Percentiles rank a stretch among this genome's conserved stretches.
phyloP scores from a whole-genome alignment of 2,113 vertebrate species.

The Vidua macroura region DNA sequence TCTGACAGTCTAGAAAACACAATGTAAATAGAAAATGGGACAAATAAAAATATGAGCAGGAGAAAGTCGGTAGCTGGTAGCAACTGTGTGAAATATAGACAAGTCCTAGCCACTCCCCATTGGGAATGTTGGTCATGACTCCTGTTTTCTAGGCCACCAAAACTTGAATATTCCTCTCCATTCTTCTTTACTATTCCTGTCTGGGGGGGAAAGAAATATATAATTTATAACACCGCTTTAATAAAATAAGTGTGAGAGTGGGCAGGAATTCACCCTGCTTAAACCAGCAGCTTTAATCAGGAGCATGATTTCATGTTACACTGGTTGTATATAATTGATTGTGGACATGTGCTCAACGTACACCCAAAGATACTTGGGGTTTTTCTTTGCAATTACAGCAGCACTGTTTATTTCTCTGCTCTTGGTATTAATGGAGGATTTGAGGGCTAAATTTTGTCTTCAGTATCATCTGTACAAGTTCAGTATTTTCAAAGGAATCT shows the following conservation, averaged over 20 bases:
- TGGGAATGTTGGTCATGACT: background rate
- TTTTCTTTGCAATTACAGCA: background rate
- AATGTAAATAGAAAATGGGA: background rate
- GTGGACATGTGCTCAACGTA: background rate
- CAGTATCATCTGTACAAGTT: background rate
- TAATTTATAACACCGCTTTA: rapidly evolving
- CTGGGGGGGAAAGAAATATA: background rate
- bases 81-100: background rate
- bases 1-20: background rate
- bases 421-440: background rate
- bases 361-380: background rate
- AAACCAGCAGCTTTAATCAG: background rate
- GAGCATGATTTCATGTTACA: background rate
- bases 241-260: background rate
- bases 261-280: background rate
- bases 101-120: background rate
- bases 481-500: background rate
- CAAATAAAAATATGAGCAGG: background rate
- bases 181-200: background rate
- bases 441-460: background rate
- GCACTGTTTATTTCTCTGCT: background rate
- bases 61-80: background rate
- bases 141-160: background rate
- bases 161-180: background rate
- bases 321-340: background rate